These are phyloP conservation scores for Mustela erminea DNA, from an alignment of 2,797 vertebrate genomes.

Conservation along the genomic window DNA sequence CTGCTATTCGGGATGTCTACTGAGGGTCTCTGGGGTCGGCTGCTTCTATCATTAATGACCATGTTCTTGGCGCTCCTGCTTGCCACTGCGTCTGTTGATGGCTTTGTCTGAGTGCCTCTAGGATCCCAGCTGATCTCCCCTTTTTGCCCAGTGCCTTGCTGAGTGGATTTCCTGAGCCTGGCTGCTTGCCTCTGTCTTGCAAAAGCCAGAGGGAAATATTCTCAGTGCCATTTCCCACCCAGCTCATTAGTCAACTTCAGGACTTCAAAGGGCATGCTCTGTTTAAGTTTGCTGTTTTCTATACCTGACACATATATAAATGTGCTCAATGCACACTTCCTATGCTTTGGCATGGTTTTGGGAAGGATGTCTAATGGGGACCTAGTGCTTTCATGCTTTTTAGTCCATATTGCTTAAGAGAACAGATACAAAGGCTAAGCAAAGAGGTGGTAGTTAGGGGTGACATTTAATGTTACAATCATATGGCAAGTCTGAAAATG, in stretches of 20 bases:
- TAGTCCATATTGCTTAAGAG: slow-evolving; percentile 11
- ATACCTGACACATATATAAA: slow-evolving; percentile 67
- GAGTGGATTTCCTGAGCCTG: slow-evolving; percentile 39
- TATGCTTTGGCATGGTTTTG: not conserved
- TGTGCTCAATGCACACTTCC: slow-evolving; percentile 30
- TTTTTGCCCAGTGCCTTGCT: not conserved
- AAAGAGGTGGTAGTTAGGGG: slow-evolving; percentile 32
- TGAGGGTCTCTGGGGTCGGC: not conserved
- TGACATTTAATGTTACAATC: slow-evolving; percentile 57
- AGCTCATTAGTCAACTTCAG: slow-evolving; percentile 74
- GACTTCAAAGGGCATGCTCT: slow-evolving; percentile 64
- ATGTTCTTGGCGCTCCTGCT: not conserved
- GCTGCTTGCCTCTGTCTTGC: slow-evolving; percentile 20
- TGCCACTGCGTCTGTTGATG: not conserved
- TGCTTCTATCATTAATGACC: not conserved
- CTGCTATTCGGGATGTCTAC: not conserved
- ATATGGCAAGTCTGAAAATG: slow-evolving; percentile 44
- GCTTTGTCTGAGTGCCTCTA: not conserved
- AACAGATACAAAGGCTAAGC: slow-evolving; percentile 44
- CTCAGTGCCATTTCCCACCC: slow-evolving; percentile 10
- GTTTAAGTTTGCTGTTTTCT: slow-evolving; percentile 69
- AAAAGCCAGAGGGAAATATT: slow-evolving; percentile 49
- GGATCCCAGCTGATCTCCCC: not conserved
- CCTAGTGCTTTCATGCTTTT: slow-evolving; percentile 54
- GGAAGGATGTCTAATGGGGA: slow-evolving; percentile 50